Percentiles rank a stretch among this genome's conserved stretches.
These are phyloP conservation scores for Exaiptasia diaphana DNA, from an alignment of 64 coral and sea anemone genomes.

Conservation along the genomic window DNA sequence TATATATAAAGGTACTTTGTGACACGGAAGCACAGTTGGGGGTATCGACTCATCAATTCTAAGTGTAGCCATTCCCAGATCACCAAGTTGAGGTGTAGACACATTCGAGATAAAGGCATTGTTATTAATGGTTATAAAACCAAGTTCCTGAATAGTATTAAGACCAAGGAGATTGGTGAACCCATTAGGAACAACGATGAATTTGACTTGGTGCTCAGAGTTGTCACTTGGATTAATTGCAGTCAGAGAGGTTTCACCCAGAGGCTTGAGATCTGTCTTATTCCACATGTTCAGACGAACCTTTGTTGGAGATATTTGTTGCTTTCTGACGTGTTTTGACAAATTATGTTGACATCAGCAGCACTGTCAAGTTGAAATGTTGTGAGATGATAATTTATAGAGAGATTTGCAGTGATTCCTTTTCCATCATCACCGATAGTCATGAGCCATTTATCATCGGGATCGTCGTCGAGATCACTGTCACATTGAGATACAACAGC, in stretches of 20 bases:
- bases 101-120: slow-evolving; percentile 16
- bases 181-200: slow-evolving; percentile 16
- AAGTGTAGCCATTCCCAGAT: slow-evolving; percentile 20
- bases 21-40: slow-evolving; percentile 21
- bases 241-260: neutral
- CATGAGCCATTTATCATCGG: neutral
- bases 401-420: neutral
- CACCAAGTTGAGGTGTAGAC: neutral
- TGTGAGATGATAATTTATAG: neutral
- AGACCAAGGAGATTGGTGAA: slow-evolving; percentile 24
- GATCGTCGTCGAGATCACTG: neutral
- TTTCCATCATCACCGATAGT: neutral
- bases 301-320: slow-evolving; percentile 9
- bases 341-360: slow-evolving; percentile 34
- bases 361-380: slow-evolving; percentile 21
- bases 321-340: slow-evolving; percentile 25
- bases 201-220: neutral
- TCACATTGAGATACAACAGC: neutral
- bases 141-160: slow-evolving; percentile 46
- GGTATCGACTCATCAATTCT: slow-evolving; percentile 4
- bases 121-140: slow-evolving; percentile 37
- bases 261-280: slow-evolving; percentile 20
- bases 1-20: slow-evolving; percentile 31
- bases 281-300: slow-evolving; percentile 27
- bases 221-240: neutral